Conservation (phyloP, 2,113 vertebrate species). For the Euleptes europaea region DNA sequence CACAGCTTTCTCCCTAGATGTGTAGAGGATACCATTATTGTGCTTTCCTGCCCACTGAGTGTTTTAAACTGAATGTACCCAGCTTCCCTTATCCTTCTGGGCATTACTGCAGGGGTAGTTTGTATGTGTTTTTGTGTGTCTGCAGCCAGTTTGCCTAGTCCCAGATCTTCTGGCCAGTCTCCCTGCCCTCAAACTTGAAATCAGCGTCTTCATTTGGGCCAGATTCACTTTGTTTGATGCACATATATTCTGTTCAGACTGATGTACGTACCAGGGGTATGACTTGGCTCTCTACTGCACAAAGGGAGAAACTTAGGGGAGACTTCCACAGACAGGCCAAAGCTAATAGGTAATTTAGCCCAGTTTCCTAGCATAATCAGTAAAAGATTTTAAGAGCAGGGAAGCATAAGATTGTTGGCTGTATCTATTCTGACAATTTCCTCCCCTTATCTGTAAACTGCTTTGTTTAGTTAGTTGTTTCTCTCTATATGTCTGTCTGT, state of each 20-base stretch:
- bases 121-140: too few relatives aligned
- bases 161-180: too few relatives aligned
- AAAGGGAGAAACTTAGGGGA: not conserved
- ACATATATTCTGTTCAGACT: too few relatives aligned
- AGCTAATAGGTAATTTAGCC: not conserved
- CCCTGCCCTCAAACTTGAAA: too few relatives aligned
- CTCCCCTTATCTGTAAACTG: not conserved
- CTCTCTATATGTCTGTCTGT: too few relatives aligned
- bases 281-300: not conserved
- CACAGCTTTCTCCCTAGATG: not conserved
- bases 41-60: not conserved
- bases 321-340: not conserved
- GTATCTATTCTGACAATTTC: not conserved
- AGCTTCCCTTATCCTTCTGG: not conserved
- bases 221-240: too few relatives aligned
- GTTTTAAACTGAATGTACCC: not conserved
- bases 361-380: not conserved
- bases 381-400: not conserved
- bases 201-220: too few relatives aligned
- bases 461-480: not conserved
- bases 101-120: not conserved
- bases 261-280: too few relatives aligned
- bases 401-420: not conserved
- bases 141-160: too few relatives aligned
- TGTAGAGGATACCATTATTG: not conserved